Percentiles rank a stretch among this genome's conserved stretches.
These are phyloP conservation scores for Tetrao urogallus DNA, from an alignment of 2,113 vertebrate genomes.

Conservation along the genomic window DNA sequence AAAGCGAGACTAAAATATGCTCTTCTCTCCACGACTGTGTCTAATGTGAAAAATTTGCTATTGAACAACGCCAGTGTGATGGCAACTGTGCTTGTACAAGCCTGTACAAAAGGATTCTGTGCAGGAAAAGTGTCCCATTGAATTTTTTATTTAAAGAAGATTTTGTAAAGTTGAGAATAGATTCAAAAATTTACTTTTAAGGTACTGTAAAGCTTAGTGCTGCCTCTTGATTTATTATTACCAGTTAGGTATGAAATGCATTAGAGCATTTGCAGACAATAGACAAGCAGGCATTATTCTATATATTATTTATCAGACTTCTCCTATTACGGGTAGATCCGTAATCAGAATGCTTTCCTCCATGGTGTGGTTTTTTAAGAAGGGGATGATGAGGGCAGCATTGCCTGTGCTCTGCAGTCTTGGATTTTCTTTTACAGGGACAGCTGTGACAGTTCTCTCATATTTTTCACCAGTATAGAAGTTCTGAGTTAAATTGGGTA, in stretches of 20 bases:
- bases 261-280: conserved; percentile 46
- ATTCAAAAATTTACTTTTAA: background rate
- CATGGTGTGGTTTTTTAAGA: background rate
- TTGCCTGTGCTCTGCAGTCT: background rate
- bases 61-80: conserved; percentile 47
- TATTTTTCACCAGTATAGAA: background rate
- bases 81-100: conserved; percentile 22
- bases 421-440: background rate
- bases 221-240: conserved; percentile 37
- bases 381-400: fast-evolving
- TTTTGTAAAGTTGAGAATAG: background rate
- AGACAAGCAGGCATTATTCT: conserved; percentile 44
- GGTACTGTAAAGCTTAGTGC: background rate
- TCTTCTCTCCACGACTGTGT: conserved; percentile 46
- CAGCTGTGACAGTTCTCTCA: background rate
- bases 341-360: conserved; percentile 37
- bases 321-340: conserved; percentile 54
- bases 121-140: background rate
- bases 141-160: background rate
- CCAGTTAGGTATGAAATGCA: conserved; percentile 25
- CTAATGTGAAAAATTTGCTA: conserved; percentile 57
- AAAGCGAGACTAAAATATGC: conserved; percentile 41
- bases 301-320: conserved; percentile 67
- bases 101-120: conserved; percentile 3
- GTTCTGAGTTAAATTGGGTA: background rate